phyloP scores from a whole-genome alignment of 2,888 invertebrate species.

The Ochropacha duplaris region DNA sequence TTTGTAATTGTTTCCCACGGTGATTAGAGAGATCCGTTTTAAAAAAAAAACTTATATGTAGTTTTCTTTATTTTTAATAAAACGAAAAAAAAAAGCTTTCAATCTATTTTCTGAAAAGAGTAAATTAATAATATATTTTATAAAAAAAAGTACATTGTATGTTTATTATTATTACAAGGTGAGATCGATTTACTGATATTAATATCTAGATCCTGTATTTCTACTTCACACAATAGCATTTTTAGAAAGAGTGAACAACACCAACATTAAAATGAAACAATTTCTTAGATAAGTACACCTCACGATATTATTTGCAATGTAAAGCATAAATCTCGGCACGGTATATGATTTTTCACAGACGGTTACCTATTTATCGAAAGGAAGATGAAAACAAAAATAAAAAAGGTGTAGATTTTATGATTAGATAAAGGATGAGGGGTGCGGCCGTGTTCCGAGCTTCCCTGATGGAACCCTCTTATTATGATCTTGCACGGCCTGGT shows the following conservation, averaged over 20 bases:
- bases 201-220: too few relatives aligned
- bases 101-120: too few relatives aligned
- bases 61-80: too few relatives aligned
- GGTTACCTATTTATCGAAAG: constrained; percentile 9
- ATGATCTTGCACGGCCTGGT: constrained; percentile 70
- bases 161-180: too few relatives aligned
- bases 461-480: constrained; percentile 66
- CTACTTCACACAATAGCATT: too few relatives aligned
- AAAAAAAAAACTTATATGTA: too few relatives aligned
- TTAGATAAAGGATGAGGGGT: constrained; percentile 60
- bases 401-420: constrained; percentile 45
- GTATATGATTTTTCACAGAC: background rate
- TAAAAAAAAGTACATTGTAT: too few relatives aligned
- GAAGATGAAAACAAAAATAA: constrained; percentile 27
- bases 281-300: too few relatives aligned
- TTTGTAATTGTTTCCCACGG: background rate
- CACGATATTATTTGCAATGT: too few relatives aligned
- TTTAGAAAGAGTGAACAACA: background rate
- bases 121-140: too few relatives aligned
- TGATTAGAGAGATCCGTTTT: background rate
- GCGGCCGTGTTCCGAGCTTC: constrained; percentile 43
- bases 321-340: background rate
- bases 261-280: background rate
- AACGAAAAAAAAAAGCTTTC: too few relatives aligned
- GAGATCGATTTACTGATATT: too few relatives aligned